A percentile compares a stretch with the other conserved stretches of the same genome.
phyloP scores from a whole-genome alignment of 1,140 invertebrate genomes.

The Procambarus virginalis region DNA sequence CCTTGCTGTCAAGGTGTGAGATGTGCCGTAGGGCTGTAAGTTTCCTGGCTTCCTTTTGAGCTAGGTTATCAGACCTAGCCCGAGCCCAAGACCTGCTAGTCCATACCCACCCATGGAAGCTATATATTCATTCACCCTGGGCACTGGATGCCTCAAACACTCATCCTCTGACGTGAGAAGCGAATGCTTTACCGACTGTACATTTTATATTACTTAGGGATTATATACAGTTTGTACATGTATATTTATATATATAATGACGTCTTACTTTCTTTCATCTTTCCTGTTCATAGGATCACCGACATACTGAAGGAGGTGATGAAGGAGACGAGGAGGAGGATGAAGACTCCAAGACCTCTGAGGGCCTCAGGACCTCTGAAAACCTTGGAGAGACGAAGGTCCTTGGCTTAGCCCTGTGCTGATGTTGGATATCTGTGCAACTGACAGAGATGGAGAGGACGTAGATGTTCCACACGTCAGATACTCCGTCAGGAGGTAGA shows the following conservation, averaged over 20 bases:
- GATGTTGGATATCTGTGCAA: constrained; percentile 94
- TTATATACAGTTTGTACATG: neutral
- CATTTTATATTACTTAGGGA: neutral
- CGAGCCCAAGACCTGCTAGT: no score
- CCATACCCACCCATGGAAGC: no score
- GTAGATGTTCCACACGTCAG: constrained; percentile 98
- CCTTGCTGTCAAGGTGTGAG: no score
- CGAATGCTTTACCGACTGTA: neutral
- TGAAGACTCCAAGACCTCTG: no score
- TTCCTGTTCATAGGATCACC: constrained; percentile 78
- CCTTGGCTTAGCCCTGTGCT: constrained; percentile 92
- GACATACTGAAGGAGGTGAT: constrained; percentile 82
- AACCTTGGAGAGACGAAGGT: neutral
- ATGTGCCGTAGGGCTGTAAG: no score
- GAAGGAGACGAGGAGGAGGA: neutral
- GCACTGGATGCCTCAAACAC: no score
- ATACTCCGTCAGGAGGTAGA: constrained; percentile 81
- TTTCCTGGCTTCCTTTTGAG: no score
- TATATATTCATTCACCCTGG: no score
- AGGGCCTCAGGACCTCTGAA: no score
- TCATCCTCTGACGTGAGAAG: no score
- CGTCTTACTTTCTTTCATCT: neutral
- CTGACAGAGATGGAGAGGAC: constrained; percentile 90
- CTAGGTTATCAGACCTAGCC: no score
- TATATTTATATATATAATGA: no score